Evolutionary conservation across 2,888 invertebrate species (phyloP).

Genomic region (Protonemura montana): DNA sequence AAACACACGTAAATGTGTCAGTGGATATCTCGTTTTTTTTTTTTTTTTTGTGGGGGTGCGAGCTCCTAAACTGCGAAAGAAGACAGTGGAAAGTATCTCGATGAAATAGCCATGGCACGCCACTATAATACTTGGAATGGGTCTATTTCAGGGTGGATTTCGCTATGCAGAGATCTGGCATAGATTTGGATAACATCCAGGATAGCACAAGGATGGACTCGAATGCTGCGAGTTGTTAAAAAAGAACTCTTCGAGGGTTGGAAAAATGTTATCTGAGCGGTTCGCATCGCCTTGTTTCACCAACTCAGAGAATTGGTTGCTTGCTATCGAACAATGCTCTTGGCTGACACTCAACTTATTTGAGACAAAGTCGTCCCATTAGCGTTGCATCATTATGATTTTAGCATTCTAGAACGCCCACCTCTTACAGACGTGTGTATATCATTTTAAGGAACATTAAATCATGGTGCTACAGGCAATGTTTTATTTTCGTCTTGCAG

Average conservation of each 20-base stretch:
- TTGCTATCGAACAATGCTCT: background rate
- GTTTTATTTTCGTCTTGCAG: background rate
- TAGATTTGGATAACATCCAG: constrained; percentile 41
- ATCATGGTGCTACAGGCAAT: too few relatives aligned
- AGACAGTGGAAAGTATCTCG: constrained; percentile 25
- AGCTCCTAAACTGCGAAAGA: background rate
- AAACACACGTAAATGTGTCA: constrained; percentile 31
- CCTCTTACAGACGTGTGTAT: background rate
- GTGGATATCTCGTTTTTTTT: constrained; percentile 25
- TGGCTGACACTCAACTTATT: constrained; percentile 35
- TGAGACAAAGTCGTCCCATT: constrained; percentile 24
- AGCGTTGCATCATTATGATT: constrained; percentile 27
- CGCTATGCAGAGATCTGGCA: constrained; percentile 34
- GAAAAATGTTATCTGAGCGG: constrained; percentile 35
- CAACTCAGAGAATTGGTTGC: background rate
- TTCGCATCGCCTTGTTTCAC: background rate
- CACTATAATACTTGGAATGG: constrained; percentile 21
- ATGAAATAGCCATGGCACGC: background rate
- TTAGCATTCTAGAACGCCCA: background rate
- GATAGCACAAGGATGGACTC: constrained; percentile 40
- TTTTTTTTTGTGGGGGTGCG: too few relatives aligned
- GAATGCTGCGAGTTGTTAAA: constrained; percentile 30
- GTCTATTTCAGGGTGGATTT: background rate
- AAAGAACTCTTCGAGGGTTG: constrained; percentile 37
- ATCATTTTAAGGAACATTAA: background rate